phyloP scores from a whole-genome alignment of 2,113 vertebrate species.

The Orthonyx spaldingii region DNA sequence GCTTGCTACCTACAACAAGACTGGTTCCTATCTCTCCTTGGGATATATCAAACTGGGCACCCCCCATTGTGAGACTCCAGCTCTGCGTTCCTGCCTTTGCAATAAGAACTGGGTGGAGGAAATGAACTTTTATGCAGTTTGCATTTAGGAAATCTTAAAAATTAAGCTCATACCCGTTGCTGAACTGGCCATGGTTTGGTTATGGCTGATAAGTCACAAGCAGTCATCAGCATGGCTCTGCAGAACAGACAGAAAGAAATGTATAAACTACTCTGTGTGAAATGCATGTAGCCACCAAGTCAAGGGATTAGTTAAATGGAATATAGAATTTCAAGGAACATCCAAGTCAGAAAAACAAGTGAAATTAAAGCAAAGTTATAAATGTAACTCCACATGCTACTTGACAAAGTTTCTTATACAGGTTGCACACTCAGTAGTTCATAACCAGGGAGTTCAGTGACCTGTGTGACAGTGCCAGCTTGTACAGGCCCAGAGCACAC shows the following conservation, averaged over 20 bases:
- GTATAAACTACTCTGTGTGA: neutral
- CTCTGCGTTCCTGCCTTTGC: neutral
- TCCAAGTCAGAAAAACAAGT: neutral
- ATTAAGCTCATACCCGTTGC: slow-evolving; percentile 80
- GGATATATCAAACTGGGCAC: neutral
- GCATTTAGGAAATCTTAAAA: neutral
- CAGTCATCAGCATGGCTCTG: slow-evolving; percentile 99
- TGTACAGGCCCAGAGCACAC: neutral
- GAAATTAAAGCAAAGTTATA: neutral
- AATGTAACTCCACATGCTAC: neutral
- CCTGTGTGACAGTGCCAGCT: too few relatives aligned
- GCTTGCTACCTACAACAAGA: neutral
- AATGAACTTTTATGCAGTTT: neutral
- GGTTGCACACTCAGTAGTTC: neutral
- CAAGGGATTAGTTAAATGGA: neutral
- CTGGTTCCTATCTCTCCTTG: neutral
- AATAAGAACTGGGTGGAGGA: neutral
- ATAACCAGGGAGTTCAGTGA: neutral
- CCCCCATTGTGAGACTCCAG: neutral
- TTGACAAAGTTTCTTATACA: neutral
- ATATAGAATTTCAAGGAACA: neutral
- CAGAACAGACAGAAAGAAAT: neutral
- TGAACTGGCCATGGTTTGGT: slow-evolving; percentile 99
- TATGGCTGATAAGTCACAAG: slow-evolving; percentile 96
- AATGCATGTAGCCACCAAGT: neutral